Percentiles rank a stretch among this genome's conserved stretches.
Conservation (phyloP, 2,888 invertebrate genomes). For the Spialia ferax region DNA sequence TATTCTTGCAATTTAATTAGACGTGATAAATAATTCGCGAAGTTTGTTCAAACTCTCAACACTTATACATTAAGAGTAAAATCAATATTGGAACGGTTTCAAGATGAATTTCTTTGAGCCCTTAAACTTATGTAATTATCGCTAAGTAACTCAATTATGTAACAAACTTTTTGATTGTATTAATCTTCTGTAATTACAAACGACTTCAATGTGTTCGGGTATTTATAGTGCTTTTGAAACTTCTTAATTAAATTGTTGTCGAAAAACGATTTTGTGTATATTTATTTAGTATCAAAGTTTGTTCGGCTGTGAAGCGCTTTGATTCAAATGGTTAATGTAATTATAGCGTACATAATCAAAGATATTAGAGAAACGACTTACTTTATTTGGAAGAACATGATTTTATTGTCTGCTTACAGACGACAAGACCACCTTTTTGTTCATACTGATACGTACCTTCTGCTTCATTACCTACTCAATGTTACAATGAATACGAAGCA, state of each 20-base stretch:
- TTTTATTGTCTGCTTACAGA: too few relatives aligned
- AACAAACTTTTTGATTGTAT: slow-evolving; percentile 51
- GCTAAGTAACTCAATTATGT: slow-evolving; percentile 52
- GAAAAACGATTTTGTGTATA: not conserved
- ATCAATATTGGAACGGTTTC: slow-evolving; percentile 59
- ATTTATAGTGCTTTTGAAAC: slow-evolving; percentile 9
- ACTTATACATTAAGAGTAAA: slow-evolving; percentile 52
- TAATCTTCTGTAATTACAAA: slow-evolving; percentile 47
- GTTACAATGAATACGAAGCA: too few relatives aligned
- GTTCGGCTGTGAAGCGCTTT: not conserved
- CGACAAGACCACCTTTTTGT: too few relatives aligned
- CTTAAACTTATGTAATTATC: slow-evolving; percentile 51
- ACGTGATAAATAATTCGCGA: slow-evolving; percentile 36
- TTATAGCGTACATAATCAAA: not conserved
- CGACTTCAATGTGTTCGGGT: slow-evolving; percentile 25
- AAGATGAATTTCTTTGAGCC: slow-evolving; percentile 58
- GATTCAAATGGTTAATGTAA: not conserved
- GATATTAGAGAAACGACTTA: too few relatives aligned
- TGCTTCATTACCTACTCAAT: too few relatives aligned
- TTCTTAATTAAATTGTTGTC: slow-evolving; percentile 25
- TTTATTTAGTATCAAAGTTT: slow-evolving; percentile 1
- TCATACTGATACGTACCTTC: too few relatives aligned
- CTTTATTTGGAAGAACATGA: too few relatives aligned
- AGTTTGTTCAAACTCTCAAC: slow-evolving; percentile 41
- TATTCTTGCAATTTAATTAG: slow-evolving; percentile 29